phyloP scores from a whole-genome alignment of 2,888 invertebrate species.

The Tanytarsus gracilentus region DNA sequence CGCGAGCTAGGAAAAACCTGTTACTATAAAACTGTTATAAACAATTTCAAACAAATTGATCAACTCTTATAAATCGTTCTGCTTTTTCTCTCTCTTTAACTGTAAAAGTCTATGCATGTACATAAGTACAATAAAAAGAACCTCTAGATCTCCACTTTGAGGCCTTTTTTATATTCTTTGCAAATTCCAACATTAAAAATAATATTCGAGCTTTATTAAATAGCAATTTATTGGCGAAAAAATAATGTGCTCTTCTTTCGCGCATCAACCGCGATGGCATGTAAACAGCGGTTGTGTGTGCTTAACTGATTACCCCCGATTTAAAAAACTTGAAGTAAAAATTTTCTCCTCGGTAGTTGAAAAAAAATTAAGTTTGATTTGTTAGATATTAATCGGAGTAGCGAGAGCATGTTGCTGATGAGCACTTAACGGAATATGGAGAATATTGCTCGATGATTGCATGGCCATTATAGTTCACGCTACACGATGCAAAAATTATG shows the following conservation, averaged over 20 bases:
- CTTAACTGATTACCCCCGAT: conserved; percentile 13
- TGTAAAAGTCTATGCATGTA: conserved; percentile 18
- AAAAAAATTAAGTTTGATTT: conserved; percentile 1
- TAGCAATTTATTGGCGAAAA: conserved; percentile 19
- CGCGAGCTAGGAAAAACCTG: neutral
- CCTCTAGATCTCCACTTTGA: neutral
- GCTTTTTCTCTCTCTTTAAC: conserved; percentile 14
- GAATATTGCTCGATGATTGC: neutral
- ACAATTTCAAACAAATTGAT: conserved; percentile 24
- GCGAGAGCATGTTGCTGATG: neutral
- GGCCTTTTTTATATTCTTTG: neutral
- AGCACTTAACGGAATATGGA: neutral
- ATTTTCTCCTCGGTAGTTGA: neutral
- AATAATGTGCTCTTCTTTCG: too few relatives aligned
- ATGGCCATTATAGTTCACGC: neutral
- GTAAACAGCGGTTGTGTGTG: too few relatives aligned
- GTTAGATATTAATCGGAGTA: neutral
- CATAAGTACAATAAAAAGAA: neutral
- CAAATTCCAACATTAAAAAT: neutral
- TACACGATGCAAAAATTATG: too few relatives aligned
- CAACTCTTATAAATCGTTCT: conserved; percentile 12
- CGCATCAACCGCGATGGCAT: too few relatives aligned
- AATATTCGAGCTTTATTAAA: conserved; percentile 20
- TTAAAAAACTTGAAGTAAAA: neutral
- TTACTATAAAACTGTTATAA: conserved; percentile 24